Evolutionary conservation across 2,797 vertebrate genomes (phyloP).

Genomic region (Rhinogobio ventralis): DNA sequence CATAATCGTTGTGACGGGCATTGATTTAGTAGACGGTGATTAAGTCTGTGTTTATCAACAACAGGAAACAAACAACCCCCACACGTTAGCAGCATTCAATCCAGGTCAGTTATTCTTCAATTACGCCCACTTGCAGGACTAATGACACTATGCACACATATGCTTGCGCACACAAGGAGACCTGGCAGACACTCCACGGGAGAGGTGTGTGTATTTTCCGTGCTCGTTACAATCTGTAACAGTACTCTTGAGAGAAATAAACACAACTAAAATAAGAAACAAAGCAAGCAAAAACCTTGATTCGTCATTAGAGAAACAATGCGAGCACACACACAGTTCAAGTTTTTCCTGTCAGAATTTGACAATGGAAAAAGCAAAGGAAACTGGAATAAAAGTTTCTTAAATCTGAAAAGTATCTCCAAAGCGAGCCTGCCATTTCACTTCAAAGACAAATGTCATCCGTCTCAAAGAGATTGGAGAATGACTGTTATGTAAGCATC

Average conservation of each 20-base stretch:
- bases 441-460: conserved; percentile 44
- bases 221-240: conserved; percentile 18
- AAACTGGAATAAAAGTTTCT: conserved; percentile 15
- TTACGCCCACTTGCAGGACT: conserved; percentile 44
- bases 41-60: conserved; percentile 36
- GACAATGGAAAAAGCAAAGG: neutral
- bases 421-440: conserved; percentile 5
- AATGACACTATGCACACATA: conserved; percentile 14
- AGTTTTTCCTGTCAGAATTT: neutral
- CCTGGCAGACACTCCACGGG: conserved; percentile 6
- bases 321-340: neutral
- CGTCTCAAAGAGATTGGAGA: conserved; percentile 13
- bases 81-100: conserved; percentile 44
- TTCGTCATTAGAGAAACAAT: neutral
- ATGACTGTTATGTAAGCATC: conserved; percentile 37
- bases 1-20: neutral
- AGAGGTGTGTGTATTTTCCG: conserved; percentile 15
- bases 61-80: conserved; percentile 19
- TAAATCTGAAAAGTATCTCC: conserved; percentile 16
- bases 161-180: neutral
- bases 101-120: conserved; percentile 43
- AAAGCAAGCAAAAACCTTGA: neutral
- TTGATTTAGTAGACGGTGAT: conserved; percentile 14
- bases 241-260: neutral
- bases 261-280: conserved; percentile 22